Evolutionary conservation across 2,888 invertebrate species (phyloP), one percentile per base, ranked within the genome.

Genomic region (Drosophila niveifrons): DNA sequence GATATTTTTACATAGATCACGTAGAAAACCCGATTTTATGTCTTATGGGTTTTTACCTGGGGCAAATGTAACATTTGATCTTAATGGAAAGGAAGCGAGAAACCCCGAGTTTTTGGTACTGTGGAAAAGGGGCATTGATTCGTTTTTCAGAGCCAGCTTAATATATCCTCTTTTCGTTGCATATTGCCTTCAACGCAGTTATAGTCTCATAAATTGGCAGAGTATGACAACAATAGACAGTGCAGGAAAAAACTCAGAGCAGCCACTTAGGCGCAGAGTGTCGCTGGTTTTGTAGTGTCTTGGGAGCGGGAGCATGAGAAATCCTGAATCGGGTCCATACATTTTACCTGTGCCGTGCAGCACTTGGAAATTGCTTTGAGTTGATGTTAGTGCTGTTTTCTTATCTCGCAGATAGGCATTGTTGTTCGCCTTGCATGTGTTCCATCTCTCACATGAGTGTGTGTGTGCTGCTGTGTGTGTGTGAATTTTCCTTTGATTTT

Each of bases 321-420:
- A n/a, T 36, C 13, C 36, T 52, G 28, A 52, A 39, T 23, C 52
- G 39, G 52, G 39, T 28, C 28, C 46, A 47, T 36, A 36, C 56
- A 46, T 23, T 52, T 44, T 59, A 72, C 78, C 68, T 72, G 75
- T 31, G 65, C 65, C 46, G 39, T 50, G 65, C 34, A 68, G 63
- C 87, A 86, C 82, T 82, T 88, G 71, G 83, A 66, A 88, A 79
- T 75, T 67, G 89, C 77, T 83, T 75, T 73, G 88, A 68, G 66
- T 62, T 66, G 66, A 29, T 77, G 70, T 70, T 74, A 64, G 48
- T 63, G 66, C 57, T 73, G 80, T 68, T 78, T 82, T 79, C 86
- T 83, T 88, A 88, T 83, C 83, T 74, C 66, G 65, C 63, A 66
- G 56, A 85, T 89, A 79, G 82, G 82, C 88, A 83, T 89, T 89